These are phyloP conservation scores for Aporophyla lueneburgensis DNA, from an alignment of 2,888 invertebrate genomes.

Conservation along the genomic window DNA sequence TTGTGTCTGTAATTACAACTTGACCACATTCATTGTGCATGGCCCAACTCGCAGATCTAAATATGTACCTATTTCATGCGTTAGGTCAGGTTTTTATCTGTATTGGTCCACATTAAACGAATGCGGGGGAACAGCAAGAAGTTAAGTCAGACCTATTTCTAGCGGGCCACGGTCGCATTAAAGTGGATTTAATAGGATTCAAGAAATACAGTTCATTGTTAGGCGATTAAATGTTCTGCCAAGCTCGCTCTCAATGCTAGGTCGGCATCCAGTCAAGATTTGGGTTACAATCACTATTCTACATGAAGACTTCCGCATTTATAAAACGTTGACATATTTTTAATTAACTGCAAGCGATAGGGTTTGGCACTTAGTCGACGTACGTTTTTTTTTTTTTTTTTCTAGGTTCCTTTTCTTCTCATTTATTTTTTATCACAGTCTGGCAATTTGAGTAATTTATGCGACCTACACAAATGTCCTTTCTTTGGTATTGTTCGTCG, in stretches of 20 bases:
- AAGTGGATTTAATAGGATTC: neutral
- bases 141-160: neutral
- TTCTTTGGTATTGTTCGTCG: too few relatives aligned
- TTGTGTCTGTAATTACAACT: too few relatives aligned
- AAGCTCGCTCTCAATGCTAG: neutral
- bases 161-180: neutral
- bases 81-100: neutral
- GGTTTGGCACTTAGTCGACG: neutral
- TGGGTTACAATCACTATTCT: slow-evolving; percentile 18
- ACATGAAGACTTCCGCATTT: neutral
- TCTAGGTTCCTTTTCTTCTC: too few relatives aligned
- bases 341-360: slow-evolving; percentile 17
- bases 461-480: too few relatives aligned
- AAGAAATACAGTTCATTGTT: neutral
- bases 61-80: neutral
- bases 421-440: too few relatives aligned
- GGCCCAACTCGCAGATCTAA: too few relatives aligned
- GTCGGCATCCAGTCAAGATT: neutral
- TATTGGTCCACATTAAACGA: neutral
- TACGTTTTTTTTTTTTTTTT: too few relatives aligned
- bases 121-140: neutral
- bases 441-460: too few relatives aligned
- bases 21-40: too few relatives aligned
- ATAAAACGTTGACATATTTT: slow-evolving; percentile 8
- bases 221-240: neutral